phyloP scores from a whole-genome alignment of 92 coral and sea anemone genomes.

The Blastomussa wellsi region DNA sequence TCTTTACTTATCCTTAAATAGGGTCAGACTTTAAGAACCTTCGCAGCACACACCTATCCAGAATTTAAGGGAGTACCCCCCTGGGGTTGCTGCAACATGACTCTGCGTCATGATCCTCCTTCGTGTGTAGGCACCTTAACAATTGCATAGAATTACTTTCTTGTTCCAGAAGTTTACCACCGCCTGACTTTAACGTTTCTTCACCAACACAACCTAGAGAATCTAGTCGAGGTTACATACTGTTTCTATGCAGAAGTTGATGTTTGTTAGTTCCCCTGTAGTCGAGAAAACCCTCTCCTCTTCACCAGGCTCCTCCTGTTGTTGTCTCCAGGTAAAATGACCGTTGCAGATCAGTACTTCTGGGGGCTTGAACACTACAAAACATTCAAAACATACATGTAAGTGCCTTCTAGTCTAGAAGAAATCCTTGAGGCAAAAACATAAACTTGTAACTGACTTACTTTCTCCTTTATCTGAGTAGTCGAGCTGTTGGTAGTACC shows the following conservation, averaged over 20 bases:
- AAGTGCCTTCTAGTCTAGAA: too few relatives aligned
- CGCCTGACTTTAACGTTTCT: too few relatives aligned
- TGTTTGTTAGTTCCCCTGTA: slow-evolving; percentile 26
- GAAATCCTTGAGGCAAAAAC: too few relatives aligned
- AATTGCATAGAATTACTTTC: too few relatives aligned
- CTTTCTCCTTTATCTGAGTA: slow-evolving; percentile 26
- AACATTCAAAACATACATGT: not conserved
- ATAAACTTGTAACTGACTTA: too few relatives aligned
- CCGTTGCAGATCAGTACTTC: slow-evolving; percentile 46
- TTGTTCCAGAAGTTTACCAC: not conserved
- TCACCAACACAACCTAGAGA: not conserved
- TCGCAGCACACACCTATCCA: too few relatives aligned
- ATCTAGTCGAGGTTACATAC: not conserved
- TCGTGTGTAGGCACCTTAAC: too few relatives aligned
- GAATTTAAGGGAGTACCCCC: too few relatives aligned
- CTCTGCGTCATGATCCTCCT: too few relatives aligned
- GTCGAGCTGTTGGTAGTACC: slow-evolving; percentile 53
- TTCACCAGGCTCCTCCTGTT: slow-evolving; percentile 19
- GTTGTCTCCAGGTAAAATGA: slow-evolving; percentile 59
- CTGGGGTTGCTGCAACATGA: too few relatives aligned
- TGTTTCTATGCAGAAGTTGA: slow-evolving; percentile 6
- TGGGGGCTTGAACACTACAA: slow-evolving; percentile 37
- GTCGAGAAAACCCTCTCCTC: slow-evolving; percentile 22
- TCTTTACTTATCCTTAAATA: too few relatives aligned
- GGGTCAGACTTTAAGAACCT: too few relatives aligned